Conservation (phyloP, 1,140 invertebrate genomes). For the Subanguina moxae region DNA sequence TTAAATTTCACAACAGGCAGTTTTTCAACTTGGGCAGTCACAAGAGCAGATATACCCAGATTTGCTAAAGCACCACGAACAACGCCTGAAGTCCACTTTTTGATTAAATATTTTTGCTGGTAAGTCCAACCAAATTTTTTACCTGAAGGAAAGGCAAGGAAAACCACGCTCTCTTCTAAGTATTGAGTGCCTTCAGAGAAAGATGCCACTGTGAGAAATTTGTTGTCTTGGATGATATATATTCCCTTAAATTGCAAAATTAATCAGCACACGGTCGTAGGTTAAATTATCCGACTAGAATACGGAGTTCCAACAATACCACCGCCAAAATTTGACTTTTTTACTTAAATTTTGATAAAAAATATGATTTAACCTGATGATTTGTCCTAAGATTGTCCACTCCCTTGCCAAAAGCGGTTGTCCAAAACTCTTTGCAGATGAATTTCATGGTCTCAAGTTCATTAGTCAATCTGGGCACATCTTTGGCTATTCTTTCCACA, state of each 20-base stretch:
- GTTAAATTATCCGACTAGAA: not conserved
- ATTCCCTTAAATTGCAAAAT: slow-evolving; percentile 68
- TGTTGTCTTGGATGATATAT: slow-evolving; percentile 94
- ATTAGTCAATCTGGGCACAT: slow-evolving; percentile 88
- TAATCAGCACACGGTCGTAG: slow-evolving; percentile 10
- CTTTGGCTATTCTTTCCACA: slow-evolving; percentile 68
- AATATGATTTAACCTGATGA: slow-evolving; percentile 71
- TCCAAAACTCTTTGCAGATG: slow-evolving; percentile 98
- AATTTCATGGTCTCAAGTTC: slow-evolving; percentile 97
- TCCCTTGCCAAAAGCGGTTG: slow-evolving; percentile 90
- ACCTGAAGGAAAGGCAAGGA: slow-evolving; percentile 90
- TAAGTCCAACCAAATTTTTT: slow-evolving; percentile 17
- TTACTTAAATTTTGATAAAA: too few species aligned
- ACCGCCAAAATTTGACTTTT: too few species aligned
- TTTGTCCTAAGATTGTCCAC: slow-evolving; percentile 97
- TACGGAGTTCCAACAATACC: too few species aligned
- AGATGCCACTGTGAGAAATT: slow-evolving; percentile 80
- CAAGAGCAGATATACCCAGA: slow-evolving; percentile 84
- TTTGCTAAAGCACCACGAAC: slow-evolving; percentile 88
- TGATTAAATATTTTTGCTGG: too few species aligned
- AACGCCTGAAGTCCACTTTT: slow-evolving; percentile 59
- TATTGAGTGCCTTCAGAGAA: slow-evolving; percentile 85
- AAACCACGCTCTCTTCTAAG: slow-evolving; percentile 81
- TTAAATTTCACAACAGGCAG: slow-evolving; percentile 88
- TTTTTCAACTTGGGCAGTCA: slow-evolving; percentile 84